These are phyloP conservation scores for Elaphurus davidianus DNA, from an alignment of 2,113 vertebrate genomes.

Conservation along the genomic window DNA sequence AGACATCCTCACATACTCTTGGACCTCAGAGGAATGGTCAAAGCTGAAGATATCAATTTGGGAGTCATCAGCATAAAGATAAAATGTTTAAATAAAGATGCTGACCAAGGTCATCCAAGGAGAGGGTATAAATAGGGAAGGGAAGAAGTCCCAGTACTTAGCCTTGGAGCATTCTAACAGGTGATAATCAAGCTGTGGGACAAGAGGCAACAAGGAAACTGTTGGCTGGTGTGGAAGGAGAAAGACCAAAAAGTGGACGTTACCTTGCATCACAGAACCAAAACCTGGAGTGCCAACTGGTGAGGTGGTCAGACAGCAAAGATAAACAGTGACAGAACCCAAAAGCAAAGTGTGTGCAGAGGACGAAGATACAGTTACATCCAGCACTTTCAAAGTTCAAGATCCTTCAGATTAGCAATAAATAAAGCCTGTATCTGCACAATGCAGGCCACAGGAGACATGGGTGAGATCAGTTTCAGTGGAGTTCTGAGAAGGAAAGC, in stretches of 20 bases:
- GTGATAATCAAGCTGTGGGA: background rate
- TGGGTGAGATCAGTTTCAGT: background rate
- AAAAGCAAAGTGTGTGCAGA: background rate
- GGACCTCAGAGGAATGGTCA: background rate
- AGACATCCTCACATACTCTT: background rate
- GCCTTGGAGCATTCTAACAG: background rate
- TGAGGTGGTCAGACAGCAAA: background rate
- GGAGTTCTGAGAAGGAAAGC: too few relatives aligned
- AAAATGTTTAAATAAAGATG: background rate
- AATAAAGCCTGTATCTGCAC: background rate
- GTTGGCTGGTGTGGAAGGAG: background rate
- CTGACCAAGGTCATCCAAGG: background rate
- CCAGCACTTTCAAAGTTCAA: background rate
- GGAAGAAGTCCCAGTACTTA: background rate
- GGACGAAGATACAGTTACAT: background rate
- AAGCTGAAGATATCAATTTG: background rate
- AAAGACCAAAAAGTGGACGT: background rate
- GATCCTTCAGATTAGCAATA: background rate
- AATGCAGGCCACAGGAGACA: background rate
- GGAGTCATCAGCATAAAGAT: background rate
- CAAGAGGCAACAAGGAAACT: background rate
- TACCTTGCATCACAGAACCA: background rate
- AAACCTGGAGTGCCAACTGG: background rate
- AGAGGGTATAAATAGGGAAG: background rate
- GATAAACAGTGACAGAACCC: background rate